Evolutionary conservation across 2,888 invertebrate genomes (phyloP).

Genomic region (Prenolepis imparis): DNA sequence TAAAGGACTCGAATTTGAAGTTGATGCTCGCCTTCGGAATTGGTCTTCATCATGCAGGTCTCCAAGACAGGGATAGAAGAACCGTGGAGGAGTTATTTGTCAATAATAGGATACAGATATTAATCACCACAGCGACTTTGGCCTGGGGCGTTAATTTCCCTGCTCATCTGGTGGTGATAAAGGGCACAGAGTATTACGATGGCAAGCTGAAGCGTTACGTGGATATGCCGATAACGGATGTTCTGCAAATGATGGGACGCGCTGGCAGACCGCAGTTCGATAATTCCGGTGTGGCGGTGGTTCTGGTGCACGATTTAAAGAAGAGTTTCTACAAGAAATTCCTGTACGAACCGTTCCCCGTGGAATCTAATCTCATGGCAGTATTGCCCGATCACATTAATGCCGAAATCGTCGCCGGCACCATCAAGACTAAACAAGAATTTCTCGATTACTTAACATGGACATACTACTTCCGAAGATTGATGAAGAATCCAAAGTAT

Average conservation of each 20-base stretch:
- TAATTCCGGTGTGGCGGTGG: constrained; percentile 95
- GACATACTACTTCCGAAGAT: constrained; percentile 98
- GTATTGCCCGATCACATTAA: constrained; percentile 98
- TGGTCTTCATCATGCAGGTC: constrained; percentile 99
- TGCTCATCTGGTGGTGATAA: constrained; percentile 98
- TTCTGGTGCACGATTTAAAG: constrained; percentile 97
- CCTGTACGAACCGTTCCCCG: constrained; percentile 99
- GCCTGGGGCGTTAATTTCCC: constrained; percentile 99
- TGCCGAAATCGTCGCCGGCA: constrained; percentile 98
- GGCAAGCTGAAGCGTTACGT: constrained; percentile 98
- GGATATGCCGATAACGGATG: constrained; percentile 99
- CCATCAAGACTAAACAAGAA: constrained; percentile 96
- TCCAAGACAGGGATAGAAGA: constrained; percentile 96
- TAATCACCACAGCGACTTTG: constrained; percentile 98
- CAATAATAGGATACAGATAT: constrained; percentile 97
- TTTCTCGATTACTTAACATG: constrained; percentile 99
- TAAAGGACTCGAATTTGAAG: constrained; percentile 96
- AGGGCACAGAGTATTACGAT: constrained; percentile 99
- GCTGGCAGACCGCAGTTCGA: constrained; percentile 99
- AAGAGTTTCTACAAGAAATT: constrained; percentile 99
- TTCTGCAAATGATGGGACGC: constrained; percentile 99
- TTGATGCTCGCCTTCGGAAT: constrained; percentile 98
- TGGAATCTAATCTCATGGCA: constrained; percentile 96
- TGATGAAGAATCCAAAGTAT: constrained; percentile 96
- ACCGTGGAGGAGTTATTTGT: constrained; percentile 97